Base-by-base conservation (phyloP, 2,113 vertebrate species). In the Aptenodytes forsteri region DNA sequence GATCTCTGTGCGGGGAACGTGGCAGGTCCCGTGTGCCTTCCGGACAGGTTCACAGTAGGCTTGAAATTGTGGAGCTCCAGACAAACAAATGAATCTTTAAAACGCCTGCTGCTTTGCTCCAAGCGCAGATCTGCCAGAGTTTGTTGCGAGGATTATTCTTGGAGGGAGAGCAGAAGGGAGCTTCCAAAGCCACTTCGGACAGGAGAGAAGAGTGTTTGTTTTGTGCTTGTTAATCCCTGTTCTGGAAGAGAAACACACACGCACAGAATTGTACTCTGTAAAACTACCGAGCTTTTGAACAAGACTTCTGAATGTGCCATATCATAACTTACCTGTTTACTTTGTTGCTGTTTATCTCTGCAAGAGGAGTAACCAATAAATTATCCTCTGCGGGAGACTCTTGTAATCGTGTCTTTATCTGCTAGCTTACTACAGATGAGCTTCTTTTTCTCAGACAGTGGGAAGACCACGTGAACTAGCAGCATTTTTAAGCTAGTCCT, bases 271-370 rank as follows among this genome's bases (percentile, higher is more conserved):
- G 9, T 40, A 4, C 59, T 15, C 11, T 46, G 32, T 40, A 19
- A 32, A 52, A 44, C 38, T 34, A 4, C 16, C 0, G 16, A 27
- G 59, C 49, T 47, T 42, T 30, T 40, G 46, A 18, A 11, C 38
- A 6, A 15, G 50, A 15, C 11, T 29, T 20, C 20, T 27, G n/a
- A 32, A 6, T 0, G 2, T 75, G 59, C 77, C 11, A 0, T 29
- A 2, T 42, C 10, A 3, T 55, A 50, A 8, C 55, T 19, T 4
- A 19, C 26, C 50, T 38, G 19, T 49, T 42, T 17, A 1, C 20
- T 75, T 44, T 13, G 42, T 20, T 0, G 1, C 54, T 70, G 34
- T 66, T 84, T 54, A 16, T 73, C 70, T 64, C 29, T 50, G 5
- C 50, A 8, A 59, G n/a, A 94, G 52, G 56, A 79, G 13, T 78